phyloP scores from a whole-genome alignment of 2,113 vertebrate species.

The Ciconia stormi region DNA sequence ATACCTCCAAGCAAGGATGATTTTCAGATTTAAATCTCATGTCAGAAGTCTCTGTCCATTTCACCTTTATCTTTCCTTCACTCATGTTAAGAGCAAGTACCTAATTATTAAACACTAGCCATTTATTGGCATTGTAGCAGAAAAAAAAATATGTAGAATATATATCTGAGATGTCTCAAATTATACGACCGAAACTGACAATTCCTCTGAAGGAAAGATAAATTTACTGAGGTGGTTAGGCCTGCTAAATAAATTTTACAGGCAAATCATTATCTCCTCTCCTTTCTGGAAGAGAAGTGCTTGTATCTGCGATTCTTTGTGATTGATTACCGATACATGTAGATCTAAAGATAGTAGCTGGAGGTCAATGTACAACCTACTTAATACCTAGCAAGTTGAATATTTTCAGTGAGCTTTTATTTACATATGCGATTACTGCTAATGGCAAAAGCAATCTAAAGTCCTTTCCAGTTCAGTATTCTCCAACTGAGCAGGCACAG shows the following conservation, averaged over 20 bases:
- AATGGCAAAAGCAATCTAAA: neutral
- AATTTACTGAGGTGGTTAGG: neutral
- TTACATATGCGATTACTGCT: neutral
- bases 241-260: neutral
- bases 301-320: neutral
- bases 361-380: neutral
- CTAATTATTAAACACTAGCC: neutral
- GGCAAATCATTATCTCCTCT: neutral
- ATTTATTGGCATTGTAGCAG: neutral
- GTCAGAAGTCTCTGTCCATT: neutral
- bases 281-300: neutral
- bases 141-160: neutral
- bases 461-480: neutral
- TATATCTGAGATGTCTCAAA: neutral
- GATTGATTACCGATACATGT: neutral
- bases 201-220: neutral
- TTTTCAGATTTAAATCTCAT: neutral
- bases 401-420: neutral
- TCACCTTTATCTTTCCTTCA: neutral
- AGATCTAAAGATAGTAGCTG: neutral
- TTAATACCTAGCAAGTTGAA: neutral
- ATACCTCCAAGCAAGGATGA: neutral
- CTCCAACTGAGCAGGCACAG: neutral
- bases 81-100: neutral
- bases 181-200: neutral